Evolutionary conservation across 2,113 vertebrate genomes (phyloP).

Genomic region (Athene cunicularia): DNA sequence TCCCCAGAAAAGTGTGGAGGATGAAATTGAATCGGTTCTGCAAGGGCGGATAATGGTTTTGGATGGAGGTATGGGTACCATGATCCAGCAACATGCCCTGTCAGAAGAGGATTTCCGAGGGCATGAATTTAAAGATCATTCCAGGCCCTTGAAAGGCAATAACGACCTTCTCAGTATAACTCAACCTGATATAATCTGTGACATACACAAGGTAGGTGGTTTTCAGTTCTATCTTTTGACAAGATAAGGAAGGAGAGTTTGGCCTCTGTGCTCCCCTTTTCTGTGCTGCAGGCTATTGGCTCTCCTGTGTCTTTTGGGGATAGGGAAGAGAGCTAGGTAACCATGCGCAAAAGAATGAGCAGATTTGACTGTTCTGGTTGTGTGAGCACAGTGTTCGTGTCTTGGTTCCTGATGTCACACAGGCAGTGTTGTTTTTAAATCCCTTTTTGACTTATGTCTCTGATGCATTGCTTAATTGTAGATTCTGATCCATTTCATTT

Average conservation of each 20-base stretch:
- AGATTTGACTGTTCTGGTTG: conserved; percentile 36
- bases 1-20: conserved; percentile 48
- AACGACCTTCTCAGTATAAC: conserved; percentile 96
- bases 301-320: not conserved
- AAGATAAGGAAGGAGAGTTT: not conserved
- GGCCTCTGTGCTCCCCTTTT: not conserved
- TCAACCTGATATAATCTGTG: conserved; percentile 84
- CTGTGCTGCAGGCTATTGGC: not conserved
- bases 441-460: not conserved
- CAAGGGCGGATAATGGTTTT: conserved; percentile 90
- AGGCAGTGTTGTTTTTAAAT: not conserved
- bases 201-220: conserved; percentile 89
- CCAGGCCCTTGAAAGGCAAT: conserved; percentile 87
- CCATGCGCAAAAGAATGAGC: not conserved
- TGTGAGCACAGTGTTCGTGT: not conserved
- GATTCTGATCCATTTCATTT: not conserved
- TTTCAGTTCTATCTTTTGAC: not conserved
- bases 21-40: conserved; percentile 82
- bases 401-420: not conserved
- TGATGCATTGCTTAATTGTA: not conserved
- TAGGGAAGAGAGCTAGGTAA: not conserved
- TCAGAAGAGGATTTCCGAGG: conserved; percentile 88
- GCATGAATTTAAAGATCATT: conserved; percentile 87
- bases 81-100: conserved; percentile 87
- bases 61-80: conserved; percentile 98